These are phyloP conservation scores for Archivesica marissinica DNA, from an alignment of 1,140 invertebrate genomes.

Conservation along the genomic window DNA sequence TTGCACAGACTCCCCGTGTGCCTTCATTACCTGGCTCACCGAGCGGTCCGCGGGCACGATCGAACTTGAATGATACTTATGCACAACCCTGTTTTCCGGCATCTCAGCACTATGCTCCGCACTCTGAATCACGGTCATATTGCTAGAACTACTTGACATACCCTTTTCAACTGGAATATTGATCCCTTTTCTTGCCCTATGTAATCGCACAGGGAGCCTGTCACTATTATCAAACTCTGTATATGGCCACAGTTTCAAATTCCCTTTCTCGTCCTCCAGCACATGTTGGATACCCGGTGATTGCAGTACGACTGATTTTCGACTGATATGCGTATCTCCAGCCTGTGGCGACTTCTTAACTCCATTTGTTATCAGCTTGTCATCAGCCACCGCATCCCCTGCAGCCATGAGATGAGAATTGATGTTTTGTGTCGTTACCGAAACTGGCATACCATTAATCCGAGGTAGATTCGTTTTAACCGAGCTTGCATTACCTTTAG, in stretches of 20 bases:
- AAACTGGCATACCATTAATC: not conserved
- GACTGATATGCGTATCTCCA: not conserved
- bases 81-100: constrained; percentile 30
- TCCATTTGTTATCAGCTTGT: constrained; percentile 7
- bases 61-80: constrained; percentile 46
- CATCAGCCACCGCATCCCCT: constrained; percentile 1
- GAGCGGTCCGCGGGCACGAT: constrained; percentile 3
- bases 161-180: constrained; percentile 24
- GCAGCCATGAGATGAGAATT: constrained; percentile 15
- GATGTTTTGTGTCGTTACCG: constrained; percentile 10
- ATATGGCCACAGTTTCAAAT: constrained; percentile 54
- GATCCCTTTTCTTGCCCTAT: constrained; percentile 42
- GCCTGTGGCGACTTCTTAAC: not conserved
- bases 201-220: constrained; percentile 46
- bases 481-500: not conserved
- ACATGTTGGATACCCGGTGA: constrained; percentile 49
- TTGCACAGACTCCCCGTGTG: constrained; percentile 42
- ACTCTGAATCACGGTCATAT: constrained; percentile 53
- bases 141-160: constrained; percentile 15
- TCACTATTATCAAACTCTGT: constrained; percentile 53
- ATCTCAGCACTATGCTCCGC: constrained; percentile 40
- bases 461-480: constrained; percentile 15
- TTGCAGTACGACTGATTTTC: constrained; percentile 21
- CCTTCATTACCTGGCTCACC: constrained; percentile 13
- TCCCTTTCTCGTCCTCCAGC: constrained; percentile 51